phyloP scores from a whole-genome alignment of 37 sponge, comb jelly and placozoan species.

The Chondrosia reniformis region DNA sequence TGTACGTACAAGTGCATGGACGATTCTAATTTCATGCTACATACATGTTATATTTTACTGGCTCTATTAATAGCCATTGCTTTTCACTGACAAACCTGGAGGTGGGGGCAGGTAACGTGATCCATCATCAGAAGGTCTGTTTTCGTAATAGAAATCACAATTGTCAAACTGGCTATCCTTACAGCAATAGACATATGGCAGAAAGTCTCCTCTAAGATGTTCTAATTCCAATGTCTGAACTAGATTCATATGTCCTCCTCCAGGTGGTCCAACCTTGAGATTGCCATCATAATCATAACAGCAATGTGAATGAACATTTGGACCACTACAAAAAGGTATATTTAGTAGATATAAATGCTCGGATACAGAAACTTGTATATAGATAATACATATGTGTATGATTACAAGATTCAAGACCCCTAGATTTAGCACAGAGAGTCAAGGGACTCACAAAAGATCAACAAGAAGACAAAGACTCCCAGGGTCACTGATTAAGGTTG shows the following conservation, averaged over 20 bases:
- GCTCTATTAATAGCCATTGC: no score
- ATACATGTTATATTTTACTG: no score
- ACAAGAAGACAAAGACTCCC: no score
- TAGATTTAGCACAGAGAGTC: no score
- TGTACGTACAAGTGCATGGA: no score
- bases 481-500: no score
- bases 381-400: no score
- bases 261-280: conserved; percentile 32
- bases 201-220: conserved; percentile 3
- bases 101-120: conserved; percentile 11
- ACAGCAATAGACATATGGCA: conserved; percentile 24
- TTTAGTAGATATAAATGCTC: no score
- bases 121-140: conserved; percentile 22
- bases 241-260: conserved; percentile 41
- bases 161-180: background rate
- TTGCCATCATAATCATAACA: conserved; percentile 39
- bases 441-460: no score
- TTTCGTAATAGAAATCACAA: conserved; percentile 2
- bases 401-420: no score
- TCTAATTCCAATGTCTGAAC: conserved; percentile 6
- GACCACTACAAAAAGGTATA: background rate
- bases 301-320: conserved; percentile 30
- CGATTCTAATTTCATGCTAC: no score
- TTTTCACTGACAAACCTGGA: conserved; percentile 3
- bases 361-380: no score